Base-by-base conservation (phyloP, 2,797 vertebrate species). In the Gambusia yucatana region DNA sequence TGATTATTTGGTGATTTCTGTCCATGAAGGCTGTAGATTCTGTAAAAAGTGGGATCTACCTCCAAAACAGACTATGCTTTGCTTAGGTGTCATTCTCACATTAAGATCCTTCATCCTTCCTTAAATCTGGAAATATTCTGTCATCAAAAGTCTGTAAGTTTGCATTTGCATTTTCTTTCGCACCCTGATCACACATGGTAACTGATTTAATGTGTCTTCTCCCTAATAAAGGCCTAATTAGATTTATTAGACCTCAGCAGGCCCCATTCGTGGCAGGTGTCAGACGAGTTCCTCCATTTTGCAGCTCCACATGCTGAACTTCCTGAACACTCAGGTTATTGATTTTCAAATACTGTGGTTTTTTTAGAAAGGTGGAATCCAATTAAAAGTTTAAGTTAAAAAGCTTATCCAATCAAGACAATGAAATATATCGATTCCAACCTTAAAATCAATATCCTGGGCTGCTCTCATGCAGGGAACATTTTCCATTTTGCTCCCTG, bases 341-440 rank as follows among this genome's bases (percentile, higher is more conserved):
- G 95, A 96, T 96, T 96, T 95, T 94, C 91, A 89, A 91, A 91
- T 88, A 82, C 90, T 90, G 87, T 86, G 86, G 33, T 33, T 33
- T 33, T 33, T 84, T 88, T 90, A 89, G 91, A 94, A 93, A 94
- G 93, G 91, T 91, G 84, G 92, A 96, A 96, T 96, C 95, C 94
- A 94, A 96, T 96, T 95, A 96, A 92, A 95, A 88, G 80, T 92
- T 93, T 79, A 94, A 88, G 80, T 78, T 83, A 67, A 92, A 93
- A 92, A 50, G 79, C 89, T 96, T 95, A 96, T 96, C 95, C 94
- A 91, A 91, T 95, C 94, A 94, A 94, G 90, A 87, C 75, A 78
- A 92, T 92, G 89, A 94, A 93, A 92, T 80, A 70, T 92, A 96
- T 94, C 69, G 91, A 94, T 95, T 93, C 89, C 70, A 71, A 78